Percentiles rank a stretch among this genome's conserved stretches.
These are phyloP conservation scores for Python bivittatus DNA, from an alignment of 2,113 vertebrate species.

Conservation along the genomic window DNA sequence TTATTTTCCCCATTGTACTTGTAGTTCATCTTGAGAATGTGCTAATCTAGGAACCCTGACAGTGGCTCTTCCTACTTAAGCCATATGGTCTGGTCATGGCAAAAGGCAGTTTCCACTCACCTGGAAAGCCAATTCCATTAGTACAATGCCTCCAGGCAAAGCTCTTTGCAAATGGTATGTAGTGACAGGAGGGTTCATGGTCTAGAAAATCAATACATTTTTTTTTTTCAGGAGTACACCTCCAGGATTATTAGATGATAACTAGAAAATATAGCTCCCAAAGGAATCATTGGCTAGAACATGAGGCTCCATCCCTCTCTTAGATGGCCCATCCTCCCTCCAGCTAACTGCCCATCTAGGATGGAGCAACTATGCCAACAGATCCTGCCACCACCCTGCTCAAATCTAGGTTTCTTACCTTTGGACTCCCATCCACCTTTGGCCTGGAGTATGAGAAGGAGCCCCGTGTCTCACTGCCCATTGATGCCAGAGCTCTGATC, in stretches of 20 bases:
- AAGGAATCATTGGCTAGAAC: not conserved
- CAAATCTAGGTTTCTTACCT: slow-evolving; percentile 75
- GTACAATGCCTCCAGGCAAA: slow-evolving; percentile 92
- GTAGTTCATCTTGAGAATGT: not conserved
- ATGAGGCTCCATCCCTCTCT: not conserved
- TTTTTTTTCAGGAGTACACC: not conserved
- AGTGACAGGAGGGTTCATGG: slow-evolving; percentile 71
- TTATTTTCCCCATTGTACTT: not conserved
- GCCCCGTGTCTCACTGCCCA: slow-evolving; percentile 86
- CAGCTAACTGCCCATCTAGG: not conserved
- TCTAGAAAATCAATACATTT: slow-evolving; percentile 70
- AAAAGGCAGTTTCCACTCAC: slow-evolving; percentile 69
- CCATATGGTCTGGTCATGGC: not conserved
- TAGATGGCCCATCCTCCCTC: not conserved
- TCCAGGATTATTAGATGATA: not conserved
- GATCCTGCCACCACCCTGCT: not conserved
- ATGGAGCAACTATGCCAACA: not conserved
- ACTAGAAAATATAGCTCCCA: not conserved
- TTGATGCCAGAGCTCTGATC: slow-evolving; percentile 84
- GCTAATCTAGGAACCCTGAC: not conserved
- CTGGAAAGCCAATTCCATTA: slow-evolving; percentile 97
- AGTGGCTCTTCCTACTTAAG: not conserved
- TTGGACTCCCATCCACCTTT: slow-evolving; percentile 93
- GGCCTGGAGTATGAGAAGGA: slow-evolving; percentile 92
- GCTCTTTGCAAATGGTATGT: slow-evolving; percentile 95